These are phyloP conservation scores for Globodera ellingtonae DNA, from an alignment of 1,140 invertebrate species.

Conservation along the genomic window DNA sequence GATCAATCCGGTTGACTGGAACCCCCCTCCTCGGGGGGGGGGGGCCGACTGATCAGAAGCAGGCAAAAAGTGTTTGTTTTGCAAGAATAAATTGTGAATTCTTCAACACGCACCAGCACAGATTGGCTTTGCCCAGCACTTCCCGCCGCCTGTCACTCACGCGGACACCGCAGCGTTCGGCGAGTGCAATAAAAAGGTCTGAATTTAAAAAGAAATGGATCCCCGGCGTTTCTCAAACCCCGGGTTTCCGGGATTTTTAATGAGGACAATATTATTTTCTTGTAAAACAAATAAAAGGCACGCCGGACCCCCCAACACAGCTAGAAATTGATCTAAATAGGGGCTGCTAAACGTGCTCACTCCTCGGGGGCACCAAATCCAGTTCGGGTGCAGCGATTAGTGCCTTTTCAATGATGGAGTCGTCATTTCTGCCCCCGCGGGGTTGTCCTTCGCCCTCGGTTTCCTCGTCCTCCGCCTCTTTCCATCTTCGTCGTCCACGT, in stretches of 20 bases:
- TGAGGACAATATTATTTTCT: no score
- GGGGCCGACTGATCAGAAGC: neutral
- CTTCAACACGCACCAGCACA: constrained; percentile 30
- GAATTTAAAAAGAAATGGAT: constrained; percentile 20
- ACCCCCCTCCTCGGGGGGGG: no score
- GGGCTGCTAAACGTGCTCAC: no score
- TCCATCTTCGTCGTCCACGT: constrained; percentile 62
- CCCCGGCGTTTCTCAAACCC: no score
- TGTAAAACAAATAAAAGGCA: no score
- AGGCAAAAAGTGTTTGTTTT: neutral
- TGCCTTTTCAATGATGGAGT: constrained; percentile 75
- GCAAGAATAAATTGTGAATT: no score
- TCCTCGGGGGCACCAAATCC: no score
- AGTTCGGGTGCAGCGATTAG: constrained; percentile 86
- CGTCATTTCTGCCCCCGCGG: constrained; percentile 28
- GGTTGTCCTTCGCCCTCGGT: constrained; percentile 71
- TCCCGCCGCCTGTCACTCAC: constrained; percentile 29
- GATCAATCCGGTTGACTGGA: neutral
- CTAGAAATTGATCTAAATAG: no score
- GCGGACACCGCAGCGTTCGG: constrained; percentile 20
- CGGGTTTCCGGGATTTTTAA: no score
- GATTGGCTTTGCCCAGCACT: constrained; percentile 36
- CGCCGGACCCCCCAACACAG: no score
- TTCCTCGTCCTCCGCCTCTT: constrained; percentile 40
- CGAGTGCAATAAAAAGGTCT: constrained; percentile 55